Evolutionary conservation across 2,113 vertebrate genomes (phyloP), one percentile per base, ranked within the genome.

Genomic region (Anser brachyrhynchus): DNA sequence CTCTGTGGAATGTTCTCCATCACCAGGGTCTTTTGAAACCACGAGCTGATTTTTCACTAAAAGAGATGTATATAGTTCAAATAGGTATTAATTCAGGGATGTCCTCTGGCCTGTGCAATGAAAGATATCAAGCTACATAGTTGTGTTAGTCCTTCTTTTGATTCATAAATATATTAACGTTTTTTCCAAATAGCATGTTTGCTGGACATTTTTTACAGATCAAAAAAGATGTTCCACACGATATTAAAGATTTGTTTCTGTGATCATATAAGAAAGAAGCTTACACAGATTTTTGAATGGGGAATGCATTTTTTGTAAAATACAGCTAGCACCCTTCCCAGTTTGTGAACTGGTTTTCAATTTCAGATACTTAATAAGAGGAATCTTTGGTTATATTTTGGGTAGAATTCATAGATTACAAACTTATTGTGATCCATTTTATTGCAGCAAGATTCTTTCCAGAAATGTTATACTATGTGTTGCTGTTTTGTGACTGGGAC

Each of bases 381-480:
- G 54, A 93, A 76, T 49, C 41, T 83, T 80, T 31, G 4, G 25
- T 95, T 93, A 28, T 91, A 79, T 82, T 78, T 37, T 52, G 46
- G 61, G 41, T 31, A 92, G 69, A 92, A 95, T 89, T 82, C 58
- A 74, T 33, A 76, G 58, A 91, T 76, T 78, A 89, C 87, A 87
- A 76, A 39, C 37, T 57, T 74, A 72, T 89, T 85, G 73, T 89
- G 78, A 95, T 95, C 65, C 39, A 39, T 96, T 92, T 95, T 89
- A 84, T 91, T 90, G 72, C 77, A 85, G 37, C n/a, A 91, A 78
- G 44, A 70, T 92, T 79, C 80, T 72, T 85, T 94, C 90, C 91
- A 96, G 93, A 85, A 95, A 97, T 4, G 2, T 92, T 93, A 77
- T 72, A 82, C 67, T 90, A 54, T 73, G 66, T 94, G 92, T 94